Evolutionary conservation across 2,113 vertebrate species (phyloP).

Genomic region (Hydrochoerus hydrochaeris): DNA sequence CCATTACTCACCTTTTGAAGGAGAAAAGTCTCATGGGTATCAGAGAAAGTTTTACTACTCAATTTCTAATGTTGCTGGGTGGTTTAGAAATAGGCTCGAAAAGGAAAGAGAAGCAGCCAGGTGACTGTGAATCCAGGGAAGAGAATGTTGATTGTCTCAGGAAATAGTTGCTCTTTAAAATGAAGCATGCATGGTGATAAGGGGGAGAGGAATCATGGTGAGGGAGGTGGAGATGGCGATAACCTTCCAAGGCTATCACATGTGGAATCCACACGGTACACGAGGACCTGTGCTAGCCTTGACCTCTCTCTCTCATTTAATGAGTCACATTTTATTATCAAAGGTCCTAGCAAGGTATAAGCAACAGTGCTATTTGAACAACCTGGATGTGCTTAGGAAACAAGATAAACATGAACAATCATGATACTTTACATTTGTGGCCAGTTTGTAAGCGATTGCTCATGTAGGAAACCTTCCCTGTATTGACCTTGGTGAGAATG

Average conservation of each 20-base stretch:
- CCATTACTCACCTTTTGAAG: background rate
- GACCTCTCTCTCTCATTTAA: background rate
- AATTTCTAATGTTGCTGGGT: background rate
- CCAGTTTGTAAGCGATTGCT: background rate
- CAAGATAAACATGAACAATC: background rate
- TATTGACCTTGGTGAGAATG: conserved; percentile 1
- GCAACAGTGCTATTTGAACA: background rate
- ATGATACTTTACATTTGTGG: background rate
- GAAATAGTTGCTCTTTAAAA: background rate
- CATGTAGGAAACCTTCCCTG: background rate
- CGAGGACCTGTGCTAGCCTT: background rate
- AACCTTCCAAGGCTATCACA: background rate
- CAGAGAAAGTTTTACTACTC: background rate
- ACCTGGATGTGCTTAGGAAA: background rate
- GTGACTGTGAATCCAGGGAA: background rate
- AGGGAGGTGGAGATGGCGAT: background rate
- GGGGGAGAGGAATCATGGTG: background rate
- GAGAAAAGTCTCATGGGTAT: conserved; percentile 2
- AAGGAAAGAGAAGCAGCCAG: background rate
- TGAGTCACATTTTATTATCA: background rate
- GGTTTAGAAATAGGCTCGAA: background rate
- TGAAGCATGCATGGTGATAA: background rate
- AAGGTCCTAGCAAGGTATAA: background rate
- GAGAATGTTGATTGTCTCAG: background rate
- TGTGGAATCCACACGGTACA: background rate